Evolutionary conservation across 2,888 invertebrate genomes (phyloP).

Genomic region (Amphipoea lucens): DNA sequence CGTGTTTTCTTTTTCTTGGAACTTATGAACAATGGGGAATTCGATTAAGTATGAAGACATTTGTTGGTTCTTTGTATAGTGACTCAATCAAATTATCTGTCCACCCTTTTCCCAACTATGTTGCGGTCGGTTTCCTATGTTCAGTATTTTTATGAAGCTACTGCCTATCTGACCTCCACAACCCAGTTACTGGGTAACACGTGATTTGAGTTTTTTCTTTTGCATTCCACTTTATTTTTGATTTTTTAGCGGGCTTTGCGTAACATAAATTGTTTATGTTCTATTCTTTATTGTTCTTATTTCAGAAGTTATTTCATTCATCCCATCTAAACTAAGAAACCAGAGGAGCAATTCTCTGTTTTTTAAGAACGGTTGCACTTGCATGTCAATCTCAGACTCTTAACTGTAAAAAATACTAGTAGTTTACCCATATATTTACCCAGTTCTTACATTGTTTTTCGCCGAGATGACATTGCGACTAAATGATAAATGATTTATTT

Average conservation of each 20-base stretch:
- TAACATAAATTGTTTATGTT: neutral
- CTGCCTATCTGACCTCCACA: neutral
- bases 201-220: neutral
- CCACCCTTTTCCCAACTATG: neutral
- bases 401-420: neutral
- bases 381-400: neutral
- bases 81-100: neutral
- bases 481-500: no score
- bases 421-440: neutral
- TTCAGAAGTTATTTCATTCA: neutral
- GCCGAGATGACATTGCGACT: no score
- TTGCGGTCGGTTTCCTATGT: neutral
- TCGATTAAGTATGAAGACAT: neutral
- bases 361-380: neutral
- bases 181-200: neutral
- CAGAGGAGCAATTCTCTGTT: neutral
- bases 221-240: neutral
- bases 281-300: neutral
- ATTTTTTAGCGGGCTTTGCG: neutral
- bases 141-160: neutral
- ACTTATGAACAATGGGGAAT: conserved; percentile 28
- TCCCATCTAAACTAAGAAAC: neutral
- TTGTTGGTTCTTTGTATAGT: neutral
- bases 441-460: neutral
- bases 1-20: conserved; percentile 19